A percentile compares a stretch with the other conserved stretches of the same genome.
Evolutionary conservation across 2,888 invertebrate genomes (phyloP).

Genomic region (Rhogogaster chlorosoma): DNA sequence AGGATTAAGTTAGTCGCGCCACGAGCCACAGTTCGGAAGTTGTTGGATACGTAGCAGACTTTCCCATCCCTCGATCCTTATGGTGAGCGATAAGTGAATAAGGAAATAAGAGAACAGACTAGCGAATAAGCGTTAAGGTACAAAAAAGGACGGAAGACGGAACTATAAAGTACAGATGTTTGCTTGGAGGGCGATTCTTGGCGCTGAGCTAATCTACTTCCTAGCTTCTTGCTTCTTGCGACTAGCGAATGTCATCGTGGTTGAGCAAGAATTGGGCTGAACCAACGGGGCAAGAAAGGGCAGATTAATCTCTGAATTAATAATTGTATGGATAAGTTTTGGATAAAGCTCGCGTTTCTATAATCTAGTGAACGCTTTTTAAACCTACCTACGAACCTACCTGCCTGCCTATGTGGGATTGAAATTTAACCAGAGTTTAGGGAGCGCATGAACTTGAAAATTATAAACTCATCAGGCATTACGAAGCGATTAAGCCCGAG

Average conservation of each 20-base stretch:
- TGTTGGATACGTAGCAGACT: conserved; percentile 24
- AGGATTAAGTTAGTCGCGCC: background rate
- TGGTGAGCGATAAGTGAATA: conserved; percentile 28
- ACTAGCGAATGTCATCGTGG: conserved; percentile 30
- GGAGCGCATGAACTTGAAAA: conserved; percentile 64
- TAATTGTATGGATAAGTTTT: background rate
- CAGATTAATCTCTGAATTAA: background rate
- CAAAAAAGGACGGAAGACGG: conserved; percentile 49
- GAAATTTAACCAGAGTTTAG: conserved; percentile 48
- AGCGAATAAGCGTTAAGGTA: conserved; percentile 9
- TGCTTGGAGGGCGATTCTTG: conserved; percentile 50
- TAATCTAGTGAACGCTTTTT: conserved; percentile 25
- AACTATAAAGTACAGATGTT: conserved; percentile 57
- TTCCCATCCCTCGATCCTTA: background rate
- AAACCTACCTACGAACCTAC: background rate
- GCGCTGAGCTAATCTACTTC: conserved; percentile 23
- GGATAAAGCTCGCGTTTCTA: background rate
- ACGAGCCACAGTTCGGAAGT: background rate
- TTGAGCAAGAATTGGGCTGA: conserved; percentile 26
- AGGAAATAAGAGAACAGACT: conserved; percentile 31
- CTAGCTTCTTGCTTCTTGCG: conserved; percentile 33
- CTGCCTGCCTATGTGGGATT: conserved; percentile 20
- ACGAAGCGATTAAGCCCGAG: conserved; percentile 67
- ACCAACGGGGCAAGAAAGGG: background rate
- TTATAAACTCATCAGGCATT: conserved; percentile 71